These are phyloP conservation scores for Mimas tiliae DNA, from an alignment of 2,888 invertebrate genomes.

Conservation along the genomic window DNA sequence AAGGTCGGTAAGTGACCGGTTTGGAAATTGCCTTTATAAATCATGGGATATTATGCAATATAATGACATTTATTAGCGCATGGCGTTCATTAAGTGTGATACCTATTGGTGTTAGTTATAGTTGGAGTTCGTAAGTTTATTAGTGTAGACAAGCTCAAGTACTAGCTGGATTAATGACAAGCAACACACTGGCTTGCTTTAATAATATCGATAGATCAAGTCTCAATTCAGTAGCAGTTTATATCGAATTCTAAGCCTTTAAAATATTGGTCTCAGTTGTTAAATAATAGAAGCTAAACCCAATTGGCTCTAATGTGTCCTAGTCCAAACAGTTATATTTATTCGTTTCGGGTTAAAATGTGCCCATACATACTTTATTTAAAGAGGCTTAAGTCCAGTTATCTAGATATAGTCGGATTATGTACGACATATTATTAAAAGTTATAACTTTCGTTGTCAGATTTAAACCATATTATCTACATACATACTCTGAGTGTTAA, in stretches of 20 bases:
- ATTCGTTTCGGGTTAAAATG: no score
- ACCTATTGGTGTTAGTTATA: background rate
- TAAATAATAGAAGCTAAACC: no score
- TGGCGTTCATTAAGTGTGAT: background rate
- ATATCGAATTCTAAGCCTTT: no score
- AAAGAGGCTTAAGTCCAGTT: background rate
- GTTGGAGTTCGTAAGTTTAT: background rate
- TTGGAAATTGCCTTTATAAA: slow-evolving; percentile 59
- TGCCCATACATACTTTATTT: no score
- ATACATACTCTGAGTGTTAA: background rate
- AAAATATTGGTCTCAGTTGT: no score
- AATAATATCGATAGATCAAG: no score
- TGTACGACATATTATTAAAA: background rate
- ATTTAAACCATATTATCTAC: background rate
- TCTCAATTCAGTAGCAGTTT: no score
- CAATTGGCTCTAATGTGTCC: no score
- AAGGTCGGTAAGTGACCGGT: slow-evolving; percentile 68
- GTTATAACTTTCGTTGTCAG: background rate
- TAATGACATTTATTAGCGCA: slow-evolving; percentile 35
- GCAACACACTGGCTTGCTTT: no score
- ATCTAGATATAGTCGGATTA: background rate
- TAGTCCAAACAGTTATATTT: no score
- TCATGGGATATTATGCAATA: slow-evolving; percentile 55
- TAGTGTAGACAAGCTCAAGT: background rate
- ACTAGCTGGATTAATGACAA: no score